Evolutionary conservation across 2,888 invertebrate species (phyloP), one percentile per base, ranked within the genome.

Genomic region (Diadromus collaris): DNA sequence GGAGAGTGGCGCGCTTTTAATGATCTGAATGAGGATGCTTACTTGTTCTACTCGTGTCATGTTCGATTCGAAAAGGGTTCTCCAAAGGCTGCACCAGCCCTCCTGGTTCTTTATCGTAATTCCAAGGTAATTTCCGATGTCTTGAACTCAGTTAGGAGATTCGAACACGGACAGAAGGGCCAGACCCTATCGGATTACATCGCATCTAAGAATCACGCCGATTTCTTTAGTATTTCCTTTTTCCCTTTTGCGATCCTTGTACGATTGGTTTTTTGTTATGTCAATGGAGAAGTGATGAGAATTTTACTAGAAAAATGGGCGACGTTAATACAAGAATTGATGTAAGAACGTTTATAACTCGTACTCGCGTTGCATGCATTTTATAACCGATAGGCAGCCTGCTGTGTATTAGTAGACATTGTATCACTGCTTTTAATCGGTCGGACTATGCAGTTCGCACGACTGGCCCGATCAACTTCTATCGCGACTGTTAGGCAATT

Each of bases 1-100:
- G 38, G 38, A 56, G 54, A 27, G 34, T 27, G 82, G 82, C 80
- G 87, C 88, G 88, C 86, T 87, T 86, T 88, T 88, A 88, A 88
- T 86, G 85, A 86, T 86, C 88, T 88, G 88, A 88, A 88, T 87
- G 86, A 85, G 84, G 81, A 84, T 84, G 81, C 82, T 27, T 24
- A 56, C 83, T 86, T 85, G 85, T 85, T 85, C 85, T 83, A 79
- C 81, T 82, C 84, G 85, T 86, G 84, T 86, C 86, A 86, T 85
- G 84, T 88, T 86, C 83, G 83, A 86, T 88, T 86, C 83, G 82
- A 83, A 78, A 81, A 78, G 81, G 80, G 80, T 81, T 78, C 64
- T 71, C 76, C 82, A 70, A 61, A 38, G 48, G 32, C 48, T 46
- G 21, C 56, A 27, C 13, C 3, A 51, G 24, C 27, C 54, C 29